Percentiles rank a stretch among this genome's conserved stretches.
Conservation (phyloP, 1,140 invertebrate genomes). For the Danaus plexippus region DNA sequence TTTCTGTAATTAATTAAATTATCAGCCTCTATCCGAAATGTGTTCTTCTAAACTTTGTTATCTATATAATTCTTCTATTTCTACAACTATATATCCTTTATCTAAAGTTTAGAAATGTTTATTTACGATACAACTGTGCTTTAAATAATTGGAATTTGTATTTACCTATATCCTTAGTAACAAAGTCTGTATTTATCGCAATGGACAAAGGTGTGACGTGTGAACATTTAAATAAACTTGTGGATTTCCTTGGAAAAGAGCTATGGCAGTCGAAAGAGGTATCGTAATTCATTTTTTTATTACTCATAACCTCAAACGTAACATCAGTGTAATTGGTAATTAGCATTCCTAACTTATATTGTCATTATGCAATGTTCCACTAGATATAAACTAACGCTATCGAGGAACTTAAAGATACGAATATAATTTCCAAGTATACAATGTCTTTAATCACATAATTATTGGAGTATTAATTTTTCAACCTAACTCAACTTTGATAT, state of each 20-base stretch:
- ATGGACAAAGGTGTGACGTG: conserved; percentile 67
- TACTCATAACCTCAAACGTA: conserved; percentile 58
- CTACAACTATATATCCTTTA: conserved; percentile 22
- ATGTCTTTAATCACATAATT: no score
- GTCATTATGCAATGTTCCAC: conserved; percentile 47
- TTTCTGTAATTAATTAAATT: conserved; percentile 68
- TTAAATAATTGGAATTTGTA: conserved; percentile 45
- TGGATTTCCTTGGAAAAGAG: conserved; percentile 51
- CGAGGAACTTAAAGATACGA: no score
- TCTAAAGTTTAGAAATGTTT: conserved; percentile 48
- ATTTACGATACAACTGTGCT: conserved; percentile 56
- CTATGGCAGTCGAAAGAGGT: conserved; percentile 64
- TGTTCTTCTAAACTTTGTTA: conserved; percentile 30
- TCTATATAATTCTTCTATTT: conserved; percentile 24
- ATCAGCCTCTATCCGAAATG: conserved; percentile 49
- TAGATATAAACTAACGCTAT: conserved; percentile 8
- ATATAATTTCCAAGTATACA: no score
- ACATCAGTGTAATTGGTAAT: conserved; percentile 46
- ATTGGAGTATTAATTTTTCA: no score
- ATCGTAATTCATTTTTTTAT: conserved; percentile 31
- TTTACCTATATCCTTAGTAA: conserved; percentile 36
- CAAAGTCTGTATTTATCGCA: conserved; percentile 34
- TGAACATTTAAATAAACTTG: conserved; percentile 63
- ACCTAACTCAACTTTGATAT: no score
- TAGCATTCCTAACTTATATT: conserved; percentile 46